Evolutionary conservation across 2,888 invertebrate genomes (phyloP), one percentile per base, ranked within the genome.

Genomic region (Drosophila parthenogenetica): DNA sequence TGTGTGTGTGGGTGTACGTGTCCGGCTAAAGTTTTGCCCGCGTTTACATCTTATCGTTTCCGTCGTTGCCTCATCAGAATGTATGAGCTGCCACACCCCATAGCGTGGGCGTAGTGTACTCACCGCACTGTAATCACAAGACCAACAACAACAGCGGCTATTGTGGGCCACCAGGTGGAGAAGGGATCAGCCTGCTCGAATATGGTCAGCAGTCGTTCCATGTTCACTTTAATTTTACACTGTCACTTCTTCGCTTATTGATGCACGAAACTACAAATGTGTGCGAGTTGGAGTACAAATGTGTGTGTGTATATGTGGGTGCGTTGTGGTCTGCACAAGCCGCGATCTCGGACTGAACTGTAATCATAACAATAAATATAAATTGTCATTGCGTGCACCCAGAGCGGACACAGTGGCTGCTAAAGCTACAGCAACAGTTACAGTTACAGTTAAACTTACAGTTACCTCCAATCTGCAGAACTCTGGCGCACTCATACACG

Each of bases 101-200:
- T 25, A 0, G 25, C 8, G 25, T 25, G 25, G 25, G 25, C 25
- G 25, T 25, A 7, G 25, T 7, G 29, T 29, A 29, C 29, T 92
- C 90, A 94, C 94, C 94, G 93, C 79, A 94, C 92, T 25, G 92
- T 93, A 61, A 93, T 93, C 65, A 93, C 89, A 50, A 93, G 69
- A 60, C 93, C 93, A 61, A 94, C 92, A 57, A 92, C 81, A 35
- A 93, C 73, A 45, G 94, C 93, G 43, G 93, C 91, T 60, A 94
- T 91, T 76, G 93, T 93, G 7, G 94, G 94, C 94, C 94, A 94
- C 94, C 92, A 95, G 84, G 89, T 93, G 61, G 63, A 85, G 73
- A 84, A 92, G 82, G 90, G 94, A 90, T 86, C 93, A 73, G 92
- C 91, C 69, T 91, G 77, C 73, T 91, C 90, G 63, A 92, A 87